Evolutionary conservation across 2,797 vertebrate species (phyloP), one percentile per base, ranked within the genome.

Genomic region (Tadarida brasiliensis): DNA sequence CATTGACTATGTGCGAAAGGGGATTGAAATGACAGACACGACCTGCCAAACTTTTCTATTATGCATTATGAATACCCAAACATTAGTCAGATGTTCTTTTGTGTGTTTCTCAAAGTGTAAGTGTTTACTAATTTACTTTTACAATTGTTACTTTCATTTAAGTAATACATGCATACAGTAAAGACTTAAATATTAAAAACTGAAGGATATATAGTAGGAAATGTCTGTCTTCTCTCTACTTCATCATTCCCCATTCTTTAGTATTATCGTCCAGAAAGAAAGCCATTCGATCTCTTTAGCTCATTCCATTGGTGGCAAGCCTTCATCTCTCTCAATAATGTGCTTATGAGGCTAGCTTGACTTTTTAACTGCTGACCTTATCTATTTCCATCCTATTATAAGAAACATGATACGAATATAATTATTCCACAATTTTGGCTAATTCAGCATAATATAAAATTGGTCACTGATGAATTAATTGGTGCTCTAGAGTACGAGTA

Each of bases 341-440:
- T 26, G 44, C 16, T 74, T 80, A 74, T 67, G 71, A 82, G 28
- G 67, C 15, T 54, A 30, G 47, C 24, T 83, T 85, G 73, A 30
- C 67, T 56, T 87, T 91, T 88, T 85, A 85, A 80, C 44, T 78
- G 35, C 49, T 89, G 71, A 85, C n/a, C 19, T 65, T 61, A 54
- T 54, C 61, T 86, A 51, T 80, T 91, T 94, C 63, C 47, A 30
- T 54, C n/a, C 0, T 35, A 54, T 88, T 68, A 80, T 44, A 85
- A 68, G 30, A 57, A 51, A 17, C 20, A 68, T 59, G 5, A 76
- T 47, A 77, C 70, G 73, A 81, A 93, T 82, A 33, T 39, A 91
- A 61, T 56, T 81, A 91, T 59, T 85, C 91, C 28, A 86, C 10
- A 91, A 67, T 44, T 93, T 85, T 54, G 35, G 5, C 28, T 15